Evolutionary conservation across 1,140 invertebrate species (phyloP), one percentile per base, ranked within the genome.

Genomic region (Euborellia annulipes): DNA sequence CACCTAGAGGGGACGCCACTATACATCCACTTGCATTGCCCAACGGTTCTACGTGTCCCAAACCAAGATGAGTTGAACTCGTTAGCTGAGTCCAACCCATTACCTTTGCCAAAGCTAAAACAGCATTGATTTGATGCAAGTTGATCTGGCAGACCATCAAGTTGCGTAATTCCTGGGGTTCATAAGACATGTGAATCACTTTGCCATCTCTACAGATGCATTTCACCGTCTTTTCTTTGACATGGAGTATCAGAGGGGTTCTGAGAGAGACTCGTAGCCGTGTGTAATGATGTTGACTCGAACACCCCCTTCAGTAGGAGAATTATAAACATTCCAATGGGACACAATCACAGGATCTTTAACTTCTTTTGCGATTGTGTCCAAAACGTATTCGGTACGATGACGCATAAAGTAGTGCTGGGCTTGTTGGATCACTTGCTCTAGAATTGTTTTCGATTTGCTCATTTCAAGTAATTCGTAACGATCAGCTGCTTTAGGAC

Each of bases 391-490:
- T 66, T 90, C 86, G 0, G 88, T 89, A 34, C 89, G 72, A 41
- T 87, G 70, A 30, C 91, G 68, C 72, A 96, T 82, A 37, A 95
- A 90, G 56, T 89, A 88, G 61, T 96, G 92, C 62, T 94, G 91
- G 1, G 90, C 85, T 63, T 97, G 92, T 52, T 89, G 80, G 37
- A 96, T 92, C 36, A 96, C 94, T 67, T 95, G 89, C 58, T 96
- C 90, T n/a, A 97, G 62, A 2, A 96, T 68, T 0, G 87, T 92
- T 27, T 55, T 68, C 66, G 60, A 80, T 56, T 88, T 85, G 14
- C 79, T 82, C 80, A 93, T 89, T 54, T 92, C 82, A 3, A 89
- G 52, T 1, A 96, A 66, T 47, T 91, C 85, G 54, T 88, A 75
- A 17, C 85, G 67, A 62, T 92, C 89, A 1, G 82, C 79, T 1